Conservation (phyloP, 2,888 invertebrate species). For the Hemaris fuciformis region DNA sequence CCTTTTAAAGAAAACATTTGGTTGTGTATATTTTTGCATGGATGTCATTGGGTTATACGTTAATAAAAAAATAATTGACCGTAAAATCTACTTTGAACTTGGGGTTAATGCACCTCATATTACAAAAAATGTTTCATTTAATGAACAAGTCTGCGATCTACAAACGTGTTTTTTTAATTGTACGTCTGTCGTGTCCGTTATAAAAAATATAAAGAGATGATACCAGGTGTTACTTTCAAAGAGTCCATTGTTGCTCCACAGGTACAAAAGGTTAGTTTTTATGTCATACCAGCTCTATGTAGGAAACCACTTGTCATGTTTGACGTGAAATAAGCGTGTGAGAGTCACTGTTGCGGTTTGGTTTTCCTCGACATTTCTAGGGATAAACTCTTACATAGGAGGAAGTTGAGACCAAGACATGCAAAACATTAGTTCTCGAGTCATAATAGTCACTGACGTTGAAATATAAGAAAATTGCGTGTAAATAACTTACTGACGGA, state of each 20-base stretch:
- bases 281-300: not conserved
- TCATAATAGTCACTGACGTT: not conserved
- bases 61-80: not conserved
- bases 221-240: not conserved
- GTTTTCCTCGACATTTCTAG: not conserved
- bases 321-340: not conserved
- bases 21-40: not conserved
- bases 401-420: not conserved
- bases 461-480: not conserved
- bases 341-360: not conserved
- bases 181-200: not conserved
- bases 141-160: not conserved
- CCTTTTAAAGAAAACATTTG: too few species aligned
- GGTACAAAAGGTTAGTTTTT: not conserved
- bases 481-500: not conserved
- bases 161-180: too few species aligned
- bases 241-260: not conserved
- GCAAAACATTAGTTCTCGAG: not conserved
- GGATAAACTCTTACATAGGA: not conserved
- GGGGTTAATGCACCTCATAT: not conserved
- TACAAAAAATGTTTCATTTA: not conserved
- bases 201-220: not conserved
- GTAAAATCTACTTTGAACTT: not conserved
- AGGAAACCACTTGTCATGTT: not conserved
- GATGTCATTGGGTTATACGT: not conserved